Base-by-base conservation (phyloP, 1,140 invertebrate genomes). In the Drosophila pachea region DNA sequence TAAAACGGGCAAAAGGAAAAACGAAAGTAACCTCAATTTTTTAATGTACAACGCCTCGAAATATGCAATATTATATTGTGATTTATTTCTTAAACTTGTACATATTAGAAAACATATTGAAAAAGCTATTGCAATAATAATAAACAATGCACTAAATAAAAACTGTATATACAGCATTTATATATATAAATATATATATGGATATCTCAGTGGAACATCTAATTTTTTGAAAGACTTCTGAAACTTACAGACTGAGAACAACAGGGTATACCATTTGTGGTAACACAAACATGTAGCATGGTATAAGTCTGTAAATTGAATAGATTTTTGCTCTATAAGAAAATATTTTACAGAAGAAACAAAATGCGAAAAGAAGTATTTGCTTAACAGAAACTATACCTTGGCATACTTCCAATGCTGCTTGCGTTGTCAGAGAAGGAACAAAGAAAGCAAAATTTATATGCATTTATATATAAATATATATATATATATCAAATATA, bases 211-310 rank as follows among this genome's bases (percentile, higher is more conserved):
- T 43, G 14, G 43, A 50, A 77, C 36, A 61, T 40, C 56, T 68
- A 59, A 12, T 52, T 52, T 11, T 38, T 8, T 5, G 31, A 58
- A 29, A 32, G 32, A 31, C 38, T 31, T n/a, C n/a, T 48, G n/a
- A 16, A 55, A 94, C 94, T 95, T 94, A 95, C 94, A 84, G 93
- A 92, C 61, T 94, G 93, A 67, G 94, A 93, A 92, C 94, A 95
- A 92, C 94, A 95, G 58, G 94, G 93, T 77, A 92, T 92, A 89
- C 94, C 94, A 93, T 94, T 94, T 91, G 94, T 93, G 79, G 93
- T 91, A 82, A 95, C 94, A 91, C 95, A 96, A 88, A 96, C 95
- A 91, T 96, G 95, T 68, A 96, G 92, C 90, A 95, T 94, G 83
- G 95, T 96, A 91, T 96, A 96, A 68, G 94, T 95, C 95, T 97